These are phyloP conservation scores for Scalopus aquaticus DNA, from an alignment of 2,113 vertebrate genomes.

Conservation along the genomic window DNA sequence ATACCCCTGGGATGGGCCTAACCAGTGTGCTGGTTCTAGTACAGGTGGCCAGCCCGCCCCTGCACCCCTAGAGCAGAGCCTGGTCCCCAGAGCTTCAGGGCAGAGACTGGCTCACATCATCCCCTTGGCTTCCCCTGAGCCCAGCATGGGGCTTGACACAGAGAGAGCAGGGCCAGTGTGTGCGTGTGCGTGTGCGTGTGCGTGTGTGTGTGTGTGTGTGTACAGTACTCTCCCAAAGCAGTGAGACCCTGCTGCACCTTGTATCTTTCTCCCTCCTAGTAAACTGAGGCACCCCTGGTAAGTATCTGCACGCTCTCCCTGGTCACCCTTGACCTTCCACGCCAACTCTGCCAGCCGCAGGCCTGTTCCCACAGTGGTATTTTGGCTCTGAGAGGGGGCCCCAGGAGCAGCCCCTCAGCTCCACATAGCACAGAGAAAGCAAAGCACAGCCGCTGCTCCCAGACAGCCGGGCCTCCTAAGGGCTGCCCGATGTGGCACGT, in stretches of 20 bases:
- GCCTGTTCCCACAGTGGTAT: not conserved
- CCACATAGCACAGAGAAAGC: not conserved
- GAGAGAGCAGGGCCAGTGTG: not conserved
- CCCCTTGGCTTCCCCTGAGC: not conserved
- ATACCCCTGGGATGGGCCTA: not conserved
- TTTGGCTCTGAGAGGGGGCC: not conserved
- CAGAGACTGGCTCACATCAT: not conserved
- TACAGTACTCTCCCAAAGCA: not conserved
- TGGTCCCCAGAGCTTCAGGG: not conserved
- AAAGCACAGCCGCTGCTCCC: not conserved
- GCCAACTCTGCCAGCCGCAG: not conserved
- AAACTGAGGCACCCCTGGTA: not conserved
- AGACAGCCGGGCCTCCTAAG: not conserved
- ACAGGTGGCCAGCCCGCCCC: too few relatives aligned
- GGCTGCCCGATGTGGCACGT: rapidly evolving
- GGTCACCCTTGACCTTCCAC: not conserved
- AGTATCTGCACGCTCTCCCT: not conserved
- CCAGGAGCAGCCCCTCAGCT: rapidly evolving
- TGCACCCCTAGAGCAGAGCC: not conserved
- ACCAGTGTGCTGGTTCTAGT: too few relatives aligned
- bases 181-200: not conserved
- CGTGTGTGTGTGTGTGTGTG: not conserved
- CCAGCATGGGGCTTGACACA: not conserved
- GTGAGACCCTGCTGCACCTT: too few relatives aligned
- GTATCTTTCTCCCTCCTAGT: not conserved